Evolutionary conservation across 2,797 vertebrate genomes (phyloP).

Genomic region (Eremophila alpestris): DNA sequence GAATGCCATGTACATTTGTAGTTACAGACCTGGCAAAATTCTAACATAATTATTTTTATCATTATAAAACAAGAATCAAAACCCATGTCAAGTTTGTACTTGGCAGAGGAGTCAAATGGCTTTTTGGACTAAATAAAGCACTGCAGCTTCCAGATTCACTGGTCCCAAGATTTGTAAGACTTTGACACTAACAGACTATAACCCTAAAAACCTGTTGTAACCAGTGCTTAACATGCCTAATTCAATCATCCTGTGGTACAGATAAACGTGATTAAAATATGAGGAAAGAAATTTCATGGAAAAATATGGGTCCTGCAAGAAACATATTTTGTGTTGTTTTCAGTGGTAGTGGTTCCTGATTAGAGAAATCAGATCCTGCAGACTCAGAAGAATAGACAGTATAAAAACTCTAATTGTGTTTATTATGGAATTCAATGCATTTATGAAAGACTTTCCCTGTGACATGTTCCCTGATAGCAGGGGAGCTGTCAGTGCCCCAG

Average conservation of each 20-base stretch:
- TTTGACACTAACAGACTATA: not conserved
- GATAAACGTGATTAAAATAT: not conserved
- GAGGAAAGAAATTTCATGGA: not conserved
- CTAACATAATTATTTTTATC: not conserved
- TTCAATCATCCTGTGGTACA: not conserved
- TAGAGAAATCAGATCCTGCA: not conserved
- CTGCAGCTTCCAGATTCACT: not conserved
- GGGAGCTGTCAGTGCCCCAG: not conserved
- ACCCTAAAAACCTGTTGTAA: not conserved
- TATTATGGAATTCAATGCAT: not conserved
- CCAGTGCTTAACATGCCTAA: not conserved
- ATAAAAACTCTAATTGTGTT: not conserved
- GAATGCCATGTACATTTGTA: not conserved
- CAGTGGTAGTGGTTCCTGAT: not conserved
- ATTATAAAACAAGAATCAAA: not conserved
- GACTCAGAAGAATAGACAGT: not conserved
- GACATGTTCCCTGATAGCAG: not conserved
- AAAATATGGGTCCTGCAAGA: not conserved
- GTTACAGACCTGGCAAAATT: not conserved
- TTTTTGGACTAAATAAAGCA: not conserved
- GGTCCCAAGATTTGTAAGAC: not conserved
- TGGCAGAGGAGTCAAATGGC: not conserved
- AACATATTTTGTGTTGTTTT: not conserved
- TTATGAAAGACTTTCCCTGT: not conserved
- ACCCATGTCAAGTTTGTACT: rapidly evolving